These are phyloP conservation scores for Oncorhynchus clarkii DNA, from an alignment of 2,113 vertebrate species.

Conservation along the genomic window DNA sequence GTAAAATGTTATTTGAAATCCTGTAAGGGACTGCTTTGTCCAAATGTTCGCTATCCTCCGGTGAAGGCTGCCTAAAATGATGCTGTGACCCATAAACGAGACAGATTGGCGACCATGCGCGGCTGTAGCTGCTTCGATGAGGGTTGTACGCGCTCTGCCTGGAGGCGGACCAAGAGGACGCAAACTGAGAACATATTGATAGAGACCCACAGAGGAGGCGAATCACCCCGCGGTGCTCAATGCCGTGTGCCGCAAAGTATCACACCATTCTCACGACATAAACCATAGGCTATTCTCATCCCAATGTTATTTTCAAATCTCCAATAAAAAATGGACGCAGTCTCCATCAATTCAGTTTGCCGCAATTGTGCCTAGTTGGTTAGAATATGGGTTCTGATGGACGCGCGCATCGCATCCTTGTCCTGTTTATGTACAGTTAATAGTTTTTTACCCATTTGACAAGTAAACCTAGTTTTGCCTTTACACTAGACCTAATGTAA, in stretches of 20 bases:
- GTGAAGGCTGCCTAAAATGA: not conserved
- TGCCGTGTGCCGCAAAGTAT: not conserved
- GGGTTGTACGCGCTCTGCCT: constrained; percentile 12
- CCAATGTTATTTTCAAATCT: no score
- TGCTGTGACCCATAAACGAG: constrained; percentile 5
- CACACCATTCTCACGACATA: not conserved
- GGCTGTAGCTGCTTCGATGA: constrained; percentile 16
- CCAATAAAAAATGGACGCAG: no score
- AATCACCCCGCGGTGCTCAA: not conserved
- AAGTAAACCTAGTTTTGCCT: no score
- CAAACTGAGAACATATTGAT: not conserved
- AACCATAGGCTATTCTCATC: no score
- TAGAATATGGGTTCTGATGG: no score
- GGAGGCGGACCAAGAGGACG: constrained; percentile 31
- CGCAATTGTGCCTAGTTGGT: no score
- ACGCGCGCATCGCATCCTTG: no score
- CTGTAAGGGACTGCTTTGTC: not conserved
- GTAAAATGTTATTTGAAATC: not conserved
- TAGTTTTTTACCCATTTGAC: no score
- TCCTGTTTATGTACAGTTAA: no score
- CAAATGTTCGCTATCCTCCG: not conserved
- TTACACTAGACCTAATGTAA: no score
- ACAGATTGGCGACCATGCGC: constrained; percentile 5
- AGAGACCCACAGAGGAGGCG: not conserved
- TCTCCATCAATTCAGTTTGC: no score